Conservation (phyloP, 1,140 invertebrate genomes). For the Meteorus sp. region DNA sequence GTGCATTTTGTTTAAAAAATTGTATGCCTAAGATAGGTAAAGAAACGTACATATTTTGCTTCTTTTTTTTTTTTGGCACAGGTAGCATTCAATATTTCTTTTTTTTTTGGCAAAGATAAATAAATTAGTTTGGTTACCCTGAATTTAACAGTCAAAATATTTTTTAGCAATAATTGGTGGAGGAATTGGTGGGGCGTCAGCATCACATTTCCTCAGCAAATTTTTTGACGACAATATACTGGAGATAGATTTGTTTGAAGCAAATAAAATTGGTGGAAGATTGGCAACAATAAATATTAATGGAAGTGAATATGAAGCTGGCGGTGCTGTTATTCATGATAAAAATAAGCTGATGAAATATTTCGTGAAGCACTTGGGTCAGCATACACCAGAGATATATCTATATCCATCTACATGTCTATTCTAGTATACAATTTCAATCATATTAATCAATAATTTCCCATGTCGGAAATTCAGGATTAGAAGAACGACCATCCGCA, state of each 20-base stretch:
- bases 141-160: too few relatives aligned
- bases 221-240: constrained; percentile 55
- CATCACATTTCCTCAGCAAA: constrained; percentile 63
- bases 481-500: constrained; percentile 37
- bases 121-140: too few relatives aligned
- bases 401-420: not conserved
- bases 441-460: not conserved
- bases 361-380: constrained; percentile 62
- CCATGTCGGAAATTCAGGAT: constrained; percentile 31
- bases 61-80: too few relatives aligned
- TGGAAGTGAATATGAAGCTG: constrained; percentile 62
- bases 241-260: constrained; percentile 63
- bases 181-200: constrained; percentile 66
- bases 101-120: too few relatives aligned
- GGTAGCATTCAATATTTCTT: too few relatives aligned
- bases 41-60: too few relatives aligned
- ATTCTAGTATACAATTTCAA: not conserved
- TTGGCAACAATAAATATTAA: constrained; percentile 59
- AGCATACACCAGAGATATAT: too few relatives aligned
- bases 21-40: too few relatives aligned
- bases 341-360: constrained; percentile 65
- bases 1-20: too few relatives aligned
- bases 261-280: constrained; percentile 63
- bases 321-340: constrained; percentile 65
- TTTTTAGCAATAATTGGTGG: constrained; percentile 66